Evolutionary conservation across 2,888 invertebrate species (phyloP).

Genomic region (Morpho deidamia): DNA sequence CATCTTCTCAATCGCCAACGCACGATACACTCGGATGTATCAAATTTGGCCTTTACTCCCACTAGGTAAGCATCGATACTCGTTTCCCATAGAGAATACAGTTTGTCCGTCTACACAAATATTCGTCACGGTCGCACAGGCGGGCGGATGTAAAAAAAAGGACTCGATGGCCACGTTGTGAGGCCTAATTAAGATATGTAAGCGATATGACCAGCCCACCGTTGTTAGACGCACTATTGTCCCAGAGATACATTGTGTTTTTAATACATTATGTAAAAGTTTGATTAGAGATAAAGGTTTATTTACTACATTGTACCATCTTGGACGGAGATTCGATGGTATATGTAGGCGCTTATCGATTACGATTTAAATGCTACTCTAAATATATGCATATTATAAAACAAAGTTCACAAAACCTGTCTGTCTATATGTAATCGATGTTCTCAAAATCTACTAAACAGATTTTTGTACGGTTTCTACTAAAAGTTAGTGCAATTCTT

Average conservation of each 20-base stretch:
- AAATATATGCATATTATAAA: too few relatives aligned
- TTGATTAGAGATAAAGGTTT: slow-evolving; percentile 19
- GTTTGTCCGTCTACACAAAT: slow-evolving; percentile 38
- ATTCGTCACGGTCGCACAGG: slow-evolving; percentile 55
- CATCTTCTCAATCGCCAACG: slow-evolving; percentile 26
- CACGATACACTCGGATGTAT: slow-evolving; percentile 14
- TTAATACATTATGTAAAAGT: slow-evolving; percentile 24
- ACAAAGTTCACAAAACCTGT: too few relatives aligned
- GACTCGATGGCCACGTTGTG: slow-evolving; percentile 63
- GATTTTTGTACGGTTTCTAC: too few relatives aligned
- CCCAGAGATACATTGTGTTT: slow-evolving; percentile 33
- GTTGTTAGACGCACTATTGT: slow-evolving; percentile 62
- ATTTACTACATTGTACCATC: slow-evolving; percentile 2
- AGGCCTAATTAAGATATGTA: slow-evolving; percentile 78
- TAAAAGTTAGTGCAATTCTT: too few relatives aligned
- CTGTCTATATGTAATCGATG: too few relatives aligned
- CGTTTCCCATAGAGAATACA: slow-evolving; percentile 11
- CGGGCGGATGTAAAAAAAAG: slow-evolving; percentile 50
- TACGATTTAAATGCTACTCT: too few relatives aligned
- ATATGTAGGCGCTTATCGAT: too few relatives aligned
- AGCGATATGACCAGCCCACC: slow-evolving; percentile 63
- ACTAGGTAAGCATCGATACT: slow-evolving; percentile 11
- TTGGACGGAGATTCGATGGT: not conserved
- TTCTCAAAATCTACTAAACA: too few relatives aligned
- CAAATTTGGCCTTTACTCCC: slow-evolving; percentile 21